Conservation (phyloP, 1,140 invertebrate species). For the Diachasma alloeum region DNA sequence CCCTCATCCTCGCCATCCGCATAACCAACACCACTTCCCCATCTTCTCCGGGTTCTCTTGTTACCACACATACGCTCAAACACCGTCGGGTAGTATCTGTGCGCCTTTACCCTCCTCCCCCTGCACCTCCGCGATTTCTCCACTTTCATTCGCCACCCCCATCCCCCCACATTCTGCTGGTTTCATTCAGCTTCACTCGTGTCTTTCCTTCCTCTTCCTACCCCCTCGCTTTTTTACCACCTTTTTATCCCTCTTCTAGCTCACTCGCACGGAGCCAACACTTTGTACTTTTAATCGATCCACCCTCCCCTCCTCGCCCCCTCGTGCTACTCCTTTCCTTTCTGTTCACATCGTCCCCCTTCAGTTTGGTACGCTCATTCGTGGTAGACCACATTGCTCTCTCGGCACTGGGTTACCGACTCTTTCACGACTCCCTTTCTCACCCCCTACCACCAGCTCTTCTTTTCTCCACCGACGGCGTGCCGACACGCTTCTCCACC, state of each 20-base stretch:
- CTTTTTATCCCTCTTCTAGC: conserved; percentile 4
- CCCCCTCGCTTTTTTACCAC: not conserved
- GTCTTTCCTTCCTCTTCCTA: conserved; percentile 7
- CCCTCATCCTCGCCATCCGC: not conserved
- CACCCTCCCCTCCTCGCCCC: conserved; percentile 3
- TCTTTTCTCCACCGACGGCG: conserved; percentile 19
- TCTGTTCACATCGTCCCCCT: conserved; percentile 46
- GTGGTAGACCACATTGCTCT: conserved; percentile 55
- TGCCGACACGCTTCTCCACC: conserved; percentile 23
- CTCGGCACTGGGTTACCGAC: conserved; percentile 55
- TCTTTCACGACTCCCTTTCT: conserved; percentile 32
- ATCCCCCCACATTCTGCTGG: conserved; percentile 21
- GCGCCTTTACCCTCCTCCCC: not conserved
- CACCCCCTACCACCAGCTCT: conserved; percentile 12
- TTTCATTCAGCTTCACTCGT: conserved; percentile 23
- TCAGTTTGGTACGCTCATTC: conserved; percentile 53
- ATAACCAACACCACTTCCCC: conserved; percentile 6
- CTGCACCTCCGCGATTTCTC: conserved; percentile 4
- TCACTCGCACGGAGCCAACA: conserved; percentile 10
- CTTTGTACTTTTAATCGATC: conserved; percentile 10
- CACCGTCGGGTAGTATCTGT: not conserved
- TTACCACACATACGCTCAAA: not conserved
- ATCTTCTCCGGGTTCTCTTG: not conserved
- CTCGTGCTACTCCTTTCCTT: conserved; percentile 34
- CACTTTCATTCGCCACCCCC: conserved; percentile 15